phyloP scores from a whole-genome alignment of 2,113 vertebrate species.

The Mustela lutreola region DNA sequence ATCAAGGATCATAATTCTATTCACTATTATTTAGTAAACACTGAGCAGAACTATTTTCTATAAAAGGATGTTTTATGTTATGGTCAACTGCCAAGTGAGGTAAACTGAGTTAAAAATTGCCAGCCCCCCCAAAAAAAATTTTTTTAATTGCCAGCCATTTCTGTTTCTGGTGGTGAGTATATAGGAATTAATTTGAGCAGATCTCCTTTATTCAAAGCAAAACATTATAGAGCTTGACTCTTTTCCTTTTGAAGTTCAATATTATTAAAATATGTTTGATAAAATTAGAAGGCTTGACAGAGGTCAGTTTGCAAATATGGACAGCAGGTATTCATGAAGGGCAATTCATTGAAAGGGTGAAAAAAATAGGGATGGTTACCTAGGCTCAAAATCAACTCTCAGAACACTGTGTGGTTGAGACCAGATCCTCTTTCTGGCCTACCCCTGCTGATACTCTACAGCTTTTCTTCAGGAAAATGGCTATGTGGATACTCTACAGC shows the following conservation, averaged over 20 bases:
- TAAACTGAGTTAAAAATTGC: not conserved
- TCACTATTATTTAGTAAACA: not conserved
- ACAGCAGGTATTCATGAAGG: not conserved
- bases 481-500: not conserved
- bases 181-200: not conserved
- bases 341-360: not conserved
- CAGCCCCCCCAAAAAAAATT: not conserved
- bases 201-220: not conserved
- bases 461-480: not conserved
- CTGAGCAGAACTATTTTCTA: slow-evolving; percentile 34
- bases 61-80: not conserved
- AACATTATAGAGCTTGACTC: not conserved
- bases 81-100: slow-evolving; percentile 10
- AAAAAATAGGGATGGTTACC: not conserved
- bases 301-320: not conserved
- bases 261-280: not conserved
- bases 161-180: not conserved
- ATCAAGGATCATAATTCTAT: not conserved
- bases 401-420: not conserved
- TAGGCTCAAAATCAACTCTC: not conserved
- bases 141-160: not conserved
- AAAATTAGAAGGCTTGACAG: not conserved
- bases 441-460: not conserved
- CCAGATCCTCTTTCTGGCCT: not conserved
- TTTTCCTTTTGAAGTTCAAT: not conserved